Base-by-base conservation (phyloP, 2,113 vertebrate genomes). In the Hippocampus mohnikei region DNA sequence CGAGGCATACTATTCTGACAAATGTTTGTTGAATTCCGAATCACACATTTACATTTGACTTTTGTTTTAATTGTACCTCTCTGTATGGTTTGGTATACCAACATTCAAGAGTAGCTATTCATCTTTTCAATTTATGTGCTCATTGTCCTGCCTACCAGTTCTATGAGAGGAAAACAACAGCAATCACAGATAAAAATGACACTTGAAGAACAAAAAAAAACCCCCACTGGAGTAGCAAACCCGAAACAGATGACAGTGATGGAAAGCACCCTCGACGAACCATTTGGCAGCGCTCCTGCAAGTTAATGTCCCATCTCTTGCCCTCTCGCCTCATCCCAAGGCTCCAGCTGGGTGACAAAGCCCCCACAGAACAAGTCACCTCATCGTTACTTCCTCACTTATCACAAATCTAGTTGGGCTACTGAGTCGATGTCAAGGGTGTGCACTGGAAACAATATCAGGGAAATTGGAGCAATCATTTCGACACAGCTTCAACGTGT, bases 381-480 rank as follows among this genome's bases (percentile, higher is more conserved):
- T 29, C 27, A 41, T 60, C 58, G 62, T 62, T 29, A 41, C 33
- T 72, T 65, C 44, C 15, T 66, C 23, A 56, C 68, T 11, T 66
- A 50, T 20, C 46, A 9, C 37, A 40, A 23, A 16, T 52, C 44
- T 25, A 8, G 29, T 8, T 9, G 25, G 20, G n/a, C 21, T 46
- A 65, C 67, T 16, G 46, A 67, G 23, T 40, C 60, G 44, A 13
- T 16, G 42, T 15, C 20, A 46, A 52, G 16, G 40, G 21, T 67
- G 29, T 29, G 41, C 40, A 41, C 25, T 62, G 42, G 58, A 74
- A 72, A 72, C 68, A 71, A 59, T 69, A 40, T 18, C 0, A 0
- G 7, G n/a, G 60, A 62, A 13, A 69, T 25, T 53, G 69, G 16
- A 65, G 0, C 25, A 8, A 69, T 75, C 66, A 46, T 72, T 72